These are phyloP conservation scores for Antheraea mylitta DNA, from an alignment of 1,140 invertebrate genomes.

Conservation along the genomic window DNA sequence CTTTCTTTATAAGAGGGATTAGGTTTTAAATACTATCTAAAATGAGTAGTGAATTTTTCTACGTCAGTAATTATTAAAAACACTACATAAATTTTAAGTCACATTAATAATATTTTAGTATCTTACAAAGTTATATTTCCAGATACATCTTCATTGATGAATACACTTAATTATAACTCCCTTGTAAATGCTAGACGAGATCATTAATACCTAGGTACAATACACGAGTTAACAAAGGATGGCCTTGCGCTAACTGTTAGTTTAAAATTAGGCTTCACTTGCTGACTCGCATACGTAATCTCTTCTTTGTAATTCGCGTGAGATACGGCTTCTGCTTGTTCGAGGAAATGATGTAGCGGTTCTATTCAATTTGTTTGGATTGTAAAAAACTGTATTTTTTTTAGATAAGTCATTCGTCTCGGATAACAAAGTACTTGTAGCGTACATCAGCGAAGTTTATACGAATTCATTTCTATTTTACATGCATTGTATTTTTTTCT, in stretches of 20 bases:
- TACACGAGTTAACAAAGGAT: slow-evolving; percentile 40
- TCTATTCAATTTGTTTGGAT: not conserved
- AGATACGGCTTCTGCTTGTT: slow-evolving; percentile 4
- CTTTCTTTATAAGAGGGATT: too few species aligned
- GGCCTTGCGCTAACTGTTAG: slow-evolving; percentile 54
- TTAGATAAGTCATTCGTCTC: not conserved
- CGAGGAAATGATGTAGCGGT: not conserved
- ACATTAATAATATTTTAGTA: not conserved
- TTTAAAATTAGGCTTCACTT: slow-evolving; percentile 43
- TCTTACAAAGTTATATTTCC: not conserved
- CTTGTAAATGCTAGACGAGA: slow-evolving; percentile 25
- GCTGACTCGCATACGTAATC: slow-evolving; percentile 30
- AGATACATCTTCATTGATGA: not conserved
- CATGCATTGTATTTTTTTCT: too few species aligned
- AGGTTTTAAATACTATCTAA: too few species aligned
- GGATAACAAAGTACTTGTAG: not conserved
- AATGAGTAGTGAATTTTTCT: too few species aligned
- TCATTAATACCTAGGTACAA: slow-evolving; percentile 29
- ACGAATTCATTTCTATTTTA: too few species aligned
- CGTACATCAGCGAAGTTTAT: too few species aligned
- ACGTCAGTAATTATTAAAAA: too few species aligned
- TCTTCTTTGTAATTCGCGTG: slow-evolving; percentile 21
- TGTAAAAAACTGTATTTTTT: not conserved
- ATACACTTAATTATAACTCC: slow-evolving; percentile 29
- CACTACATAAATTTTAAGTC: too few species aligned